Percentiles rank a stretch among this genome's conserved stretches.
Evolutionary conservation across 2,113 vertebrate species (phyloP).

Genomic region (Neotragus moschatus): DNA sequence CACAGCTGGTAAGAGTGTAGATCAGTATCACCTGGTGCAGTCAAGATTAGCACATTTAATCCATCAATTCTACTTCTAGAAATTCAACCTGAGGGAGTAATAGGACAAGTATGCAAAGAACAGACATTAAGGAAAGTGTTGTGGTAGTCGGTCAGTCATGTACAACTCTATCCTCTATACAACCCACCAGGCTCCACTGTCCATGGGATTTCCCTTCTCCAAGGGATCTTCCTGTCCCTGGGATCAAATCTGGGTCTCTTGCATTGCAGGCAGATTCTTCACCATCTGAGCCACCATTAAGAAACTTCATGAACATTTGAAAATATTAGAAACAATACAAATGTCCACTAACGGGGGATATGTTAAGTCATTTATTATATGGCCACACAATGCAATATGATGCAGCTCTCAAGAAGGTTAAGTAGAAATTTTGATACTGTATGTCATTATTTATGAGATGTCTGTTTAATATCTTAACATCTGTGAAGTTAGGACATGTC

Average conservation of each 20-base stretch:
- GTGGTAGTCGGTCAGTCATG: neutral
- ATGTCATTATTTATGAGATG: neutral
- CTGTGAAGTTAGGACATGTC: constrained; percentile 13
- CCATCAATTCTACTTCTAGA: neutral
- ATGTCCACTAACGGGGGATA: neutral
- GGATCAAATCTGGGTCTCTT: neutral
- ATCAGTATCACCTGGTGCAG: neutral
- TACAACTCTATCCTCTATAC: neutral
- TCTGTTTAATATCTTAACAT: neutral
- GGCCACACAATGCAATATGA: neutral
- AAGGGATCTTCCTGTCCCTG: neutral
- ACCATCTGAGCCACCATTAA: neutral
- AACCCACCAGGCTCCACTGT: neutral
- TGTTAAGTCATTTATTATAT: neutral
- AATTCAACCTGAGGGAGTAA: neutral
- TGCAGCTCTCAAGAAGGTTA: neutral
- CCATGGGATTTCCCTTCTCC: neutral
- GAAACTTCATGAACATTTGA: neutral
- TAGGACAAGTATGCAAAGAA: neutral
- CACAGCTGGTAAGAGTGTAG: neutral
- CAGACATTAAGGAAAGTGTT: neutral
- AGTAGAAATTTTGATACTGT: neutral
- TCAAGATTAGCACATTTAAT: neutral
- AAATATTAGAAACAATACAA: neutral
- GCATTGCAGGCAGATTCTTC: neutral